A percentile compares a stretch with the other conserved stretches of the same genome.
phyloP scores from a whole-genome alignment of 2,113 vertebrate species.

The Oreamnos americanus region DNA sequence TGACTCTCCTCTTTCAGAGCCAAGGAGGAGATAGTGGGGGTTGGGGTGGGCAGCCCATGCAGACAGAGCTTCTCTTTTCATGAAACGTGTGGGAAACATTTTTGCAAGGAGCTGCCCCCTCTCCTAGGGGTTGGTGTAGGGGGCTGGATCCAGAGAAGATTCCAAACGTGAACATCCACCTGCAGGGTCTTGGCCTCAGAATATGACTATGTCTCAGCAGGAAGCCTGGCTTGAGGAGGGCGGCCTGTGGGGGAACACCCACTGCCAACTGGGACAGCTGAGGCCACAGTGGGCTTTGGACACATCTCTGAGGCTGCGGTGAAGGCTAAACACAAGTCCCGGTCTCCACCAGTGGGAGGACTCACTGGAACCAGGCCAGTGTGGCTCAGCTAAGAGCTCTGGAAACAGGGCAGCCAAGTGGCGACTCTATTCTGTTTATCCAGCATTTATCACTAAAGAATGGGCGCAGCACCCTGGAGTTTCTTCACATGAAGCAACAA shows the following conservation, averaged over 20 bases:
- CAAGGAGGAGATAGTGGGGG: fast-evolving
- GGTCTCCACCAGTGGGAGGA: not conserved
- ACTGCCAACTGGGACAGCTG: not conserved
- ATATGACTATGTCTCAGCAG: not conserved
- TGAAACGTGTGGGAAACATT: fast-evolving
- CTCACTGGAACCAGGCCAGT: not conserved
- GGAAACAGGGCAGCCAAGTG: not conserved
- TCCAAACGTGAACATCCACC: fast-evolving
- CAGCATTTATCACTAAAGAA: not conserved
- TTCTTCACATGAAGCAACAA: not conserved
- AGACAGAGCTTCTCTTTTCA: too few relatives aligned
- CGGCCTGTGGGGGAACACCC: not conserved
- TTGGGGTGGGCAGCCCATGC: not conserved
- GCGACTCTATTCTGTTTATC: not conserved
- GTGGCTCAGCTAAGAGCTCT: not conserved
- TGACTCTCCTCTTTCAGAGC: not conserved
- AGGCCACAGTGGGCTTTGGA: conserved; percentile 19
- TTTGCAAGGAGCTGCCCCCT: not conserved
- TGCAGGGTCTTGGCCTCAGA: not conserved
- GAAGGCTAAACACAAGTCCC: not conserved
- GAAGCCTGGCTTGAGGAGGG: not conserved
- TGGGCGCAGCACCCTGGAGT: not conserved
- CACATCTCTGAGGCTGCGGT: not conserved
- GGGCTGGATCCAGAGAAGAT: not conserved
- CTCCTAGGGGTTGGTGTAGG: too few relatives aligned